phyloP scores from a whole-genome alignment of 2,888 invertebrate species.

The Xestia c-nigrum region DNA sequence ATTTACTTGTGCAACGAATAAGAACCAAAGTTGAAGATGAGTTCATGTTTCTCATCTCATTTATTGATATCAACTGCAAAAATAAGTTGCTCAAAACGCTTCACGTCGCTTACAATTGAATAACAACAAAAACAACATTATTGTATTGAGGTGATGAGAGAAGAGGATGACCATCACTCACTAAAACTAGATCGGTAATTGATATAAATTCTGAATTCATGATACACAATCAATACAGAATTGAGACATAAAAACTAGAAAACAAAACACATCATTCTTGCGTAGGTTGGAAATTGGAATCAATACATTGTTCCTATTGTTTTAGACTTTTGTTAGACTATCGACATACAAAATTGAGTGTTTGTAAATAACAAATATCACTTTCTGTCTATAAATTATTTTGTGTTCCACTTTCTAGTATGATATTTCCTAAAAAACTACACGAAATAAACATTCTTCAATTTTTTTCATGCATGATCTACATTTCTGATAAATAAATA shows the following conservation, averaged over 20 bases:
- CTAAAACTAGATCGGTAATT: background rate
- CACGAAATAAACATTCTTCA: slow-evolving; percentile 2
- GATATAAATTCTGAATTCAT: slow-evolving; percentile 32
- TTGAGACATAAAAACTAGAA: slow-evolving; percentile 17
- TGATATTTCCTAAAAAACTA: background rate
- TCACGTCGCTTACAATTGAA: background rate
- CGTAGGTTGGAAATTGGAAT: slow-evolving; percentile 5
- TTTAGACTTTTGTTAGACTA: background rate
- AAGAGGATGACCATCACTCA: background rate
- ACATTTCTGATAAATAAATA: slow-evolving; percentile 55
- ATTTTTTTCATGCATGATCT: slow-evolving; percentile 24
- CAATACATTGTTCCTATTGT: background rate
- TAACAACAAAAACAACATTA: background rate
- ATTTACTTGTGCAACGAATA: slow-evolving; percentile 5
- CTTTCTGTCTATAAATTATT: slow-evolving; percentile 14
- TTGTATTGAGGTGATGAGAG: background rate
- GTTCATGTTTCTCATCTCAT: background rate
- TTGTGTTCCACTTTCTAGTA: slow-evolving; percentile 2
- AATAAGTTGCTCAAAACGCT: background rate
- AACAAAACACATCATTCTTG: too few relatives aligned
- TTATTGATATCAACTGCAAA: slow-evolving; percentile 1
- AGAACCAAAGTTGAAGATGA: background rate
- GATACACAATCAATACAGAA: slow-evolving; percentile 4
- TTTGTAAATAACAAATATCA: slow-evolving; percentile 6
- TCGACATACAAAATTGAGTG: slow-evolving; percentile 12